A percentile compares a stretch with the other conserved stretches of the same genome.
phyloP scores from a whole-genome alignment of 2,113 vertebrate genomes.

The Neolamprologus ventralis region DNA sequence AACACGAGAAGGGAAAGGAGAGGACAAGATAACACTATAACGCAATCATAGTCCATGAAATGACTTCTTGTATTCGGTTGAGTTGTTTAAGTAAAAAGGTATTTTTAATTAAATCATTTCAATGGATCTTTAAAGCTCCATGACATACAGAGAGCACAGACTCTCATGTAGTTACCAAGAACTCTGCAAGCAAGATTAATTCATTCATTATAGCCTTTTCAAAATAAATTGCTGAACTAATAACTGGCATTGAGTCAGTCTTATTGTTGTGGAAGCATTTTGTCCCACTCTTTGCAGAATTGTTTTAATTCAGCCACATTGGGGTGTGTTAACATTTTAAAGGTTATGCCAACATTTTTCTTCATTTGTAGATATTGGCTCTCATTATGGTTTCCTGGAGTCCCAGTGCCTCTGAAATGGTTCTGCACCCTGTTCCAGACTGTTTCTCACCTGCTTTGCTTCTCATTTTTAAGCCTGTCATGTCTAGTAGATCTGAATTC shows the following conservation, averaged over 20 bases:
- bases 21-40: neutral
- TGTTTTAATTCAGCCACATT: neutral
- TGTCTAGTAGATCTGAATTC: neutral
- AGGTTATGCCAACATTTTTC: neutral
- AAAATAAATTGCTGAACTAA: neutral
- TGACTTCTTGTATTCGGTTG: neutral
- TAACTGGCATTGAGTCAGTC: neutral
- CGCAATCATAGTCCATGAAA: neutral
- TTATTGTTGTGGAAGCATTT: neutral
- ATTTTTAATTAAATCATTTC: neutral
- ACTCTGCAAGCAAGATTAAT: neutral
- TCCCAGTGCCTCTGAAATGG: neutral
- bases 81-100: neutral
- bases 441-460: neutral
- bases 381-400: neutral
- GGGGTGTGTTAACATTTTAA: neutral
- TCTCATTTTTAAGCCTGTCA: neutral
- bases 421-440: neutral
- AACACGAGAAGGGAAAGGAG: slow-evolving; percentile 13
- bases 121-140: neutral
- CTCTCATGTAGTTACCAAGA: neutral
- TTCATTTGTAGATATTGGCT: neutral
- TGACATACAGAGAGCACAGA: neutral
- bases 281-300: neutral
- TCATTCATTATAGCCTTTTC: fast-evolving